These are phyloP conservation scores for Hemithea aestivaria DNA, from an alignment of 2,888 invertebrate genomes.

Conservation along the genomic window DNA sequence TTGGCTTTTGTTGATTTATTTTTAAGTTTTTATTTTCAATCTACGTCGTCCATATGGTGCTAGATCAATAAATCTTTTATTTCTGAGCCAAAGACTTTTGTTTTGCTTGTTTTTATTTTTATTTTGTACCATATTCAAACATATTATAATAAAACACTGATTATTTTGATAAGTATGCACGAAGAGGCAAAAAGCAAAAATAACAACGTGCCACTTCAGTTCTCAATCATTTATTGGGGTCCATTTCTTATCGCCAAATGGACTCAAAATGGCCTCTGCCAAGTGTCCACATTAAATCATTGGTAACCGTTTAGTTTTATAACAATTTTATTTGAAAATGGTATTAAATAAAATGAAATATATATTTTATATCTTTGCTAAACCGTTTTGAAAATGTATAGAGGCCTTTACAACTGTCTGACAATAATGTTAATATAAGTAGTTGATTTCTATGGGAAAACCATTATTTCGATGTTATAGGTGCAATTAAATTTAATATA, in stretches of 20 bases:
- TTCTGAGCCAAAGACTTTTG: slow-evolving; percentile 71
- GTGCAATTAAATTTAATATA: slow-evolving; percentile 76
- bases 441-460: slow-evolving; percentile 36
- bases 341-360: neutral
- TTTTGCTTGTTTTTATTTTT: slow-evolving; percentile 31
- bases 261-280: too few species aligned
- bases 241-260: too few species aligned
- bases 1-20: slow-evolving; percentile 35
- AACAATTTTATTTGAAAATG: neutral
- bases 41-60: slow-evolving; percentile 66
- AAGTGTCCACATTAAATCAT: too few species aligned
- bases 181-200: too few species aligned
- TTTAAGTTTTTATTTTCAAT: slow-evolving; percentile 34
- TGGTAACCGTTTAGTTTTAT: too few species aligned
- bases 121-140: slow-evolving; percentile 11
- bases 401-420: slow-evolving; percentile 55
- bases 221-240: too few species aligned
- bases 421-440: slow-evolving; percentile 50
- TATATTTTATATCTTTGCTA: neutral
- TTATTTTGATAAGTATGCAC: too few species aligned
- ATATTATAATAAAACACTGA: too few species aligned
- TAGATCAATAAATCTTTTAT: slow-evolving; percentile 59
- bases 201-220: too few species aligned
- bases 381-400: slow-evolving; percentile 28
- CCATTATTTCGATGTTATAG: slow-evolving; percentile 62